Conservation (phyloP, 2,113 vertebrate species). For the Paradisaea rubra region DNA sequence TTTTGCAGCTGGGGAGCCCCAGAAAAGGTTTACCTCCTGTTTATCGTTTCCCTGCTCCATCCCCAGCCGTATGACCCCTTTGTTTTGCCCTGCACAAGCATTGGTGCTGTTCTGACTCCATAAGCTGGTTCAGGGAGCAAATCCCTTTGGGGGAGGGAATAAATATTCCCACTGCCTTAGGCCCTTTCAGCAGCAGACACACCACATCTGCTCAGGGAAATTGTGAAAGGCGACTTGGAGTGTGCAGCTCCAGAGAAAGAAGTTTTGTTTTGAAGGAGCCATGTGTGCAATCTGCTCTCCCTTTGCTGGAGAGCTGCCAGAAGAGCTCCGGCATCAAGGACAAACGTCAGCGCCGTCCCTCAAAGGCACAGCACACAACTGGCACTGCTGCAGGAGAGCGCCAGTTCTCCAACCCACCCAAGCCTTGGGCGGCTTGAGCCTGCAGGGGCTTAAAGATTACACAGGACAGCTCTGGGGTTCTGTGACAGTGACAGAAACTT, state of each 20-base stretch:
- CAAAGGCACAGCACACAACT: neutral
- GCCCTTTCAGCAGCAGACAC: neutral
- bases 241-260: neutral
- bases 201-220: neutral
- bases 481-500: neutral
- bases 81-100: neutral
- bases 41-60: neutral
- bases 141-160: neutral
- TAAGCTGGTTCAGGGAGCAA: neutral
- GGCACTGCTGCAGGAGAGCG: neutral
- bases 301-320: slow-evolving; percentile 1
- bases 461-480: neutral
- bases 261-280: slow-evolving; percentile 17
- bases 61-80: neutral
- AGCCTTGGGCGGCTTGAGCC: neutral
- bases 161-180: neutral
- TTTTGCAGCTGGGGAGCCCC: neutral
- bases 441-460: neutral
- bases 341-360: neutral
- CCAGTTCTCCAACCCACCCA: neutral
- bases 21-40: neutral
- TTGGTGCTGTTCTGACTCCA: neutral
- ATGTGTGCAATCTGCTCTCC: neutral
- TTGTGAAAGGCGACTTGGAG: neutral
- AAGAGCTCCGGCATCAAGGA: neutral